phyloP scores from a whole-genome alignment of 2,888 invertebrate species.

The Dicranocentrus wangi region DNA sequence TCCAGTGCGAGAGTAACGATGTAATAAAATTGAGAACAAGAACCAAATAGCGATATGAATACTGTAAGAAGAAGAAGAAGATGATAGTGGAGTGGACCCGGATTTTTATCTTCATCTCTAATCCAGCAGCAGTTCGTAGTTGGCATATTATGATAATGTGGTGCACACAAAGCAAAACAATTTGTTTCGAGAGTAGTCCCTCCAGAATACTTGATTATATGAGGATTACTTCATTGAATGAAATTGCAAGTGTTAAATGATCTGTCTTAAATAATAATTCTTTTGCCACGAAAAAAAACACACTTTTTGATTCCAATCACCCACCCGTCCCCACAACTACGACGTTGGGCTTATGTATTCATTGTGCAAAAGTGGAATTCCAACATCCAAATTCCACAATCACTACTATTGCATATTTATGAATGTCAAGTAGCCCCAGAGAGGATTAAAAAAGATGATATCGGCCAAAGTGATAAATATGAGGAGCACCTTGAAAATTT shows the following conservation, averaged over 20 bases:
- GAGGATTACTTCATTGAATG: too few species aligned
- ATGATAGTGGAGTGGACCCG: constrained; percentile 19
- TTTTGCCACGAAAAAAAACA: too few species aligned
- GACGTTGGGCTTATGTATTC: too few species aligned
- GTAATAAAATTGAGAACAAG: constrained; percentile 25
- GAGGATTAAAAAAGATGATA: neutral
- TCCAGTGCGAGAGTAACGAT: neutral
- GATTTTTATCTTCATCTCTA: constrained; percentile 11
- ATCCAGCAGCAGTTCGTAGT: neutral
- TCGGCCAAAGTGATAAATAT: constrained; percentile 22
- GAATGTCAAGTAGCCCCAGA: neutral
- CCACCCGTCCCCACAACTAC: too few species aligned
- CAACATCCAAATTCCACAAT: neutral
- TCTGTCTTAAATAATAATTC: too few species aligned
- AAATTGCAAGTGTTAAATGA: too few species aligned
- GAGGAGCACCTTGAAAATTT: constrained; percentile 27
- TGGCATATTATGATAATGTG: too few species aligned
- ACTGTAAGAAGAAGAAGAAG: too few species aligned
- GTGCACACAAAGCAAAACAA: too few species aligned
- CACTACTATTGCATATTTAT: constrained; percentile 1
- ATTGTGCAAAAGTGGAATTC: constrained; percentile 1
- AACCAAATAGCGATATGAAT: constrained; percentile 17
- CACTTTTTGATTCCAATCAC: too few species aligned
- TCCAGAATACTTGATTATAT: too few species aligned
- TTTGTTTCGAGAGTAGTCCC: too few species aligned